Evolutionary conservation across 2,113 vertebrate species (phyloP).

Genomic region (Hypanus sabinus): DNA sequence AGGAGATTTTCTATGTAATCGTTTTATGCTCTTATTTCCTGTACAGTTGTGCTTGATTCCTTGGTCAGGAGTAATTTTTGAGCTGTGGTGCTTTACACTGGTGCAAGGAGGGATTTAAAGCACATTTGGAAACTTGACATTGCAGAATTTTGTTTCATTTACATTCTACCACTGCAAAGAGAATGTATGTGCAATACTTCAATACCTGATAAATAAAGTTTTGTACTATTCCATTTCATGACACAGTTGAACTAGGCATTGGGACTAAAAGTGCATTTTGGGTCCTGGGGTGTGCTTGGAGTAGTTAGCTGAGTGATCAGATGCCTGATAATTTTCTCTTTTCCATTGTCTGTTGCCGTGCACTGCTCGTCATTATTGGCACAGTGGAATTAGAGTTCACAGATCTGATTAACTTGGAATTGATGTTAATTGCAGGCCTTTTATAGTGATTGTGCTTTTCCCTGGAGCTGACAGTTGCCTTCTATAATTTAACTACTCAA

Average conservation of each 20-base stretch:
- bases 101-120: neutral
- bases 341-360: neutral
- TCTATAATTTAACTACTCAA: neutral
- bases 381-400: neutral
- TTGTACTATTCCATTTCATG: neutral
- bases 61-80: neutral
- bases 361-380: neutral
- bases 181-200: neutral
- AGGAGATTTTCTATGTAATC: neutral
- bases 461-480: neutral
- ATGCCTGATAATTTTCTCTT: neutral
- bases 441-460: neutral
- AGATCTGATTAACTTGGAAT: neutral
- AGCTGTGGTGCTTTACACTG: neutral
- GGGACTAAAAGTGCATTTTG: neutral
- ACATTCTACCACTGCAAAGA: neutral
- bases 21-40: neutral
- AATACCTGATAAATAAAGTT: neutral
- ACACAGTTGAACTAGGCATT: neutral
- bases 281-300: neutral
- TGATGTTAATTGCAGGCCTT: neutral
- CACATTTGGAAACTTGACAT: neutral
- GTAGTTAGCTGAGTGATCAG: neutral
- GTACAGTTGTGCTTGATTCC: neutral
- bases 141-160: neutral